Base-by-base conservation (phyloP, 2,797 vertebrate species). In the Epinephelus malabaricus region DNA sequence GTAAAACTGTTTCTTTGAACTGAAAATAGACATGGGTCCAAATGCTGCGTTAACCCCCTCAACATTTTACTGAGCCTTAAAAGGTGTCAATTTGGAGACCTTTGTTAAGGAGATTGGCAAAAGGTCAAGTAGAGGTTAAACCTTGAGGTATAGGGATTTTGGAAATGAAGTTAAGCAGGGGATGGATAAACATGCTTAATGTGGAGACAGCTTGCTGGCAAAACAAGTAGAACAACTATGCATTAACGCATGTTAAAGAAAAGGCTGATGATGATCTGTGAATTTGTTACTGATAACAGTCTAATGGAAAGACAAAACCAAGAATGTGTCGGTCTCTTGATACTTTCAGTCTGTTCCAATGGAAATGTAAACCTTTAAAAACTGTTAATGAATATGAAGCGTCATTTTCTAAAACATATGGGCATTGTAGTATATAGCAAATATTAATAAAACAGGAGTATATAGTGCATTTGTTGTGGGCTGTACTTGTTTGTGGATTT, bases 71-170 rank as follows among this genome's bases (percentile, higher is more conserved):
- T 61, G 21, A 54, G 45, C 49, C 30, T 65, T 51, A 60, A 64
- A 47, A 34, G 13, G 61, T 51, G 55, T 66, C 38, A 78, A 50
- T 74, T 62, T 64, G 67, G 45, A 71, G 71, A 68, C 80, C 51
- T 60, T 62, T 73, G 66, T 67, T 87, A 88, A 88, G 73, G 38
- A 78, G 82, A 82, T 72, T 90, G 69, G 47, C 56, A 55, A 67
- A 69, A 78, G 87, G 85, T 87, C 69, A 88, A 65, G 58, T 43
- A 12, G 70, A 77, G 84, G 67, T 88, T 86, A 76, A 91, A 84
- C 63, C 75, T 53, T 21, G 30, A 55, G 2, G n/a, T 75, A 38
- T 34, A 46, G 59, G 75, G 87, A 78, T 79, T 86, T 85, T 69
- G 30, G 56, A 90, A 84, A 78, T 64, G 69, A 67, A 68, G 61